A percentile compares a stretch with the other conserved stretches of the same genome.
These are phyloP conservation scores for Apus apus DNA, from an alignment of 2,113 vertebrate species.

Conservation along the genomic window DNA sequence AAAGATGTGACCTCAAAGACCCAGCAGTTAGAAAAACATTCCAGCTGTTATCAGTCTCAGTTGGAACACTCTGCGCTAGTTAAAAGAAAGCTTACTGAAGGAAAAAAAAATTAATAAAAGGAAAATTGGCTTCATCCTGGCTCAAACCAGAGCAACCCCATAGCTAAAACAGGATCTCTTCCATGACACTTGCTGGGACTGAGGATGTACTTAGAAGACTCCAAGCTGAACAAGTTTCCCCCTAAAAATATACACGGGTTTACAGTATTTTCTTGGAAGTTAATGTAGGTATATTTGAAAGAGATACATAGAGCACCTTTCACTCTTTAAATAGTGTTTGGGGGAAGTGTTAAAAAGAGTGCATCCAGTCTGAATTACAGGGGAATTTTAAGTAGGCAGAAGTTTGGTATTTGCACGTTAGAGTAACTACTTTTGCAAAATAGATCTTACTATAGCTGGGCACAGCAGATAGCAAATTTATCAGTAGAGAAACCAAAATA, in stretches of 20 bases:
- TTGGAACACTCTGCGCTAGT: no score
- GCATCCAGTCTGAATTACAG: neutral
- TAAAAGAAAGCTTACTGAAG: no score
- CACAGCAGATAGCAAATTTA: neutral
- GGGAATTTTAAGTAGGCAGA: neutral
- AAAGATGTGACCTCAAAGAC: no score
- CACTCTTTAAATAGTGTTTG: neutral
- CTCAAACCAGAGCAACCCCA: neutral
- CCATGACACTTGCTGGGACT: neutral
- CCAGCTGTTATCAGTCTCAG: no score
- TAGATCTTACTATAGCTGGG: conserved; percentile 7
- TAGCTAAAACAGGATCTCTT: neutral
- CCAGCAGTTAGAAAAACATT: no score
- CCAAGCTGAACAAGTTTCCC: neutral
- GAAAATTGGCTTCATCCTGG: no score
- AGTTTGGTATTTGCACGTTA: neutral
- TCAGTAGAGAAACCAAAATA: neutral
- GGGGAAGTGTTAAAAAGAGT: neutral
- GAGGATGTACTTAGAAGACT: neutral
- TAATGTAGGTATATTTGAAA: neutral
- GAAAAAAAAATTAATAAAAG: no score
- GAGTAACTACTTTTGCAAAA: neutral
- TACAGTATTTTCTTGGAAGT: neutral
- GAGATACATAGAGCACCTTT: neutral
- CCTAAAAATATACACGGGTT: neutral